Evolutionary conservation across 2,797 vertebrate species (phyloP), one percentile per base, ranked within the genome.

Genomic region (Triplophysa yarkandensis): DNA sequence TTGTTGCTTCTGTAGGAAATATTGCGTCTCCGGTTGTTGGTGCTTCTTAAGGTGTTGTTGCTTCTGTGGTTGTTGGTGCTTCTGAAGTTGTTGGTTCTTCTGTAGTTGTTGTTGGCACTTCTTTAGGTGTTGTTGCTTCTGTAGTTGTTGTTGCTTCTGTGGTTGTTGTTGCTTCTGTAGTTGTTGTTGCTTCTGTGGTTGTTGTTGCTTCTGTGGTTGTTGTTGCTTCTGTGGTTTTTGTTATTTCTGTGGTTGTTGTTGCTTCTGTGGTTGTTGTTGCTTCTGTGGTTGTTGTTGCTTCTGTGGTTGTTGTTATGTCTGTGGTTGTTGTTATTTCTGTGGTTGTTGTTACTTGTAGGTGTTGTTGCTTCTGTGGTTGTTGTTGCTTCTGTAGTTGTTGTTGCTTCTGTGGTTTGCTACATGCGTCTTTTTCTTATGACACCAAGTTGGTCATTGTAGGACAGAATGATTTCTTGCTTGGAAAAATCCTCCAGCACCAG

Each of bases 401-500:
- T 21, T 16, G 6, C 10, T 1, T 25, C 8, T 2, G 28, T 32
- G 8, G 25, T 21, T 7, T 3, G 50, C 5, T 36, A 4, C 1
- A 19, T 4, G 6, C 36, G 52, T 58, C 5, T 17, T 0, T 32
- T 17, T 58, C 68, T 70, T 13, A 44, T 58, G 2, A 58, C 6
- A 32, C 25, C 43, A n/a, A 65, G n/a, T 7, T 83, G 85, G 1
- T 86, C 78, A 0, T 64, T 43, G 44, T 88, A 87, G 4, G 81
- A 80, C 83, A 90, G 1, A 0, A 62, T 86, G 60, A 90, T 66
- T 65, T 80, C 83, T 13, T 17, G 54, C 6, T 39, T 48, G 21
- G 89, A 39, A 4, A 78, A 83, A 77, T 91, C 90, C 75, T 89
- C 80, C 66, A 91, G 48, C 16, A 65, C 16, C 65, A 91, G 1